These are phyloP conservation scores for Bombus impatiens DNA, from an alignment of 1,140 invertebrate species.

Conservation along the genomic window DNA sequence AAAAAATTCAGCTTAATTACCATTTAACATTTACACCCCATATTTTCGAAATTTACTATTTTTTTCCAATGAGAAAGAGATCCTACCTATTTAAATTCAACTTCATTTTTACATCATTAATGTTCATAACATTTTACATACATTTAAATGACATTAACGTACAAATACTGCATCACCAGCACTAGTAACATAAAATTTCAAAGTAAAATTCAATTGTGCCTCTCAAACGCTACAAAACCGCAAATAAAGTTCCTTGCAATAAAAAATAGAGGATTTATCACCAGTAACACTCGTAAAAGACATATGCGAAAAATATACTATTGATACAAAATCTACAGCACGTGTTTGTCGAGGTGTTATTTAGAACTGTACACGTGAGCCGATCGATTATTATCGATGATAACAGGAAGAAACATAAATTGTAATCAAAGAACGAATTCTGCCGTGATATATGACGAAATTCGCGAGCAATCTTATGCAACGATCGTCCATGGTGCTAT, in stretches of 20 bases:
- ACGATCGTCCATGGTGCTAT: not conserved
- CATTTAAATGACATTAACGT: not conserved
- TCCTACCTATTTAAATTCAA: too few relatives aligned
- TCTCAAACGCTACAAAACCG: not conserved
- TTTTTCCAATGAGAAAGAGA: too few relatives aligned
- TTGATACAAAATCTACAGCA: too few relatives aligned
- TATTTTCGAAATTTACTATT: too few relatives aligned
- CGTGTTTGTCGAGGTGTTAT: too few relatives aligned
- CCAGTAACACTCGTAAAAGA: not conserved
- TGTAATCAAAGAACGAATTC: not conserved
- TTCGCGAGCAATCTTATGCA: not conserved
- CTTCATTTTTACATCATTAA: too few relatives aligned
- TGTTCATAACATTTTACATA: not conserved
- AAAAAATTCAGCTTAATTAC: too few relatives aligned
- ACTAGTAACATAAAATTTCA: too few relatives aligned
- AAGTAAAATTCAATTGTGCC: not conserved
- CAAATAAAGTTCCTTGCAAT: not conserved
- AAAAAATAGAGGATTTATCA: not conserved
- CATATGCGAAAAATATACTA: too few relatives aligned
- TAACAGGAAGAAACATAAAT: not conserved
- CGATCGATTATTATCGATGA: slow-evolving; percentile 15
- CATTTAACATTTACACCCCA: too few relatives aligned
- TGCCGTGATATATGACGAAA: not conserved
- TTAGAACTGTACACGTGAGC: not conserved
- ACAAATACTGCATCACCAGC: too few relatives aligned